Evolutionary conservation across 2,888 invertebrate species (phyloP), one percentile per base, ranked within the genome.

Genomic region (Parnassius mnemosyne): DNA sequence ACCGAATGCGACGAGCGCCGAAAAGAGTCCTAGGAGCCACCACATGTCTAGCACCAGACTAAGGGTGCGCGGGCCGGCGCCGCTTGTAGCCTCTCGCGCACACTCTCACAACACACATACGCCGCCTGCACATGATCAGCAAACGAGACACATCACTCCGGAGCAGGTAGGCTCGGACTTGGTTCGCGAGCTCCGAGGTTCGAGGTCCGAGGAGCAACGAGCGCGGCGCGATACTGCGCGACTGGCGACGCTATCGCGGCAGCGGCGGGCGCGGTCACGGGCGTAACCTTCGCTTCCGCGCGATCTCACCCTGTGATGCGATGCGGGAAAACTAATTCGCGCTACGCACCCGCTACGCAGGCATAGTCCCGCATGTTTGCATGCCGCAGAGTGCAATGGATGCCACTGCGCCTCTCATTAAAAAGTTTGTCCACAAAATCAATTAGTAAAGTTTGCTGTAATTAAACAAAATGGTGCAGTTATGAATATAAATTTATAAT

Each of bases 271-370:
- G 85, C 87, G 89, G 89, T 89, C 89, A 89, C 84, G 89, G 89
- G 88, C 90, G 84, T 87, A 89, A 89, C 89, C 90, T 89, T 90
- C 85, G 83, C 76, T 81, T 79, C 81, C 83, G 83, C 70, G 77
- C 84, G 84, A 81, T 84, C 84, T 85, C 84, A 85, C 87, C 87
- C 89, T 79, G 78, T 83, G 84, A 81, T 83, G 86, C 73, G 68
- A 62, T 66, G 68, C 62, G 67, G 67, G 67, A 67, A 65, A 64
- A 66, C 64, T 74, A 75, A 72, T 69, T 71, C 71, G 74, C 70
- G 71, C 75, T 74, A 83, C 78, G 77, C 73, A 70, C 34, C 53
- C 58, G 60, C 47, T 59, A 53, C 61, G 60, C 44, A 47, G 11
- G 16, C 47, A 13, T 50, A 42, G 43, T 20, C 13, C 55, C 51